phyloP scores from a whole-genome alignment of 2,797 vertebrate species.

The Dallia pectoralis region DNA sequence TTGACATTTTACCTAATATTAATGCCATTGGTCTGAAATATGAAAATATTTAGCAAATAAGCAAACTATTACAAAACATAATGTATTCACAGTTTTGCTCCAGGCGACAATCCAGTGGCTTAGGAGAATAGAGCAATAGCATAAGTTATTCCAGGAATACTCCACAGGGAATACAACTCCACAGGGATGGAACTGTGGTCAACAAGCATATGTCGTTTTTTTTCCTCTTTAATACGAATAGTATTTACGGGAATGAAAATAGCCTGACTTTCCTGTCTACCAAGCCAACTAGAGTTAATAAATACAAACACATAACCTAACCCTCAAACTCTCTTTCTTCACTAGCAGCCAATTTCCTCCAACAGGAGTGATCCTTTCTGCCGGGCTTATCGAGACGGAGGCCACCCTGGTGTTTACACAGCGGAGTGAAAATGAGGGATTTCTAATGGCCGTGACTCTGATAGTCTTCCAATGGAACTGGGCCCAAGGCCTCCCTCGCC shows the following conservation, averaged over 20 bases:
- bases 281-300: slow-evolving; percentile 52
- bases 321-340: slow-evolving; percentile 21
- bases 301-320: slow-evolving; percentile 54
- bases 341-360: slow-evolving; percentile 58
- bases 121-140: too few relatives aligned
- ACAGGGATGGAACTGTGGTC: slow-evolving; percentile 19
- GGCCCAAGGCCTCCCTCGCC: slow-evolving; percentile 60
- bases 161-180: slow-evolving; percentile 31
- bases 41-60: slow-evolving; percentile 19
- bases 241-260: slow-evolving; percentile 35
- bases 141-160: background rate
- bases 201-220: slow-evolving; percentile 43
- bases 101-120: background rate
- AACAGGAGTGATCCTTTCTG: slow-evolving; percentile 59
- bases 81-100: background rate
- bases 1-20: background rate
- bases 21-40: background rate
- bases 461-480: slow-evolving; percentile 56
- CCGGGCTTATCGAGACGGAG: slow-evolving; percentile 39
- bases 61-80: background rate
- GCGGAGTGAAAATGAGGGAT: slow-evolving; percentile 62
- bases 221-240: slow-evolving; percentile 37
- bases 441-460: slow-evolving; percentile 67
- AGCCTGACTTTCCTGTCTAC: slow-evolving; percentile 53
- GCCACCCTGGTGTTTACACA: slow-evolving; percentile 54